Evolutionary conservation across 2,797 vertebrate genomes (phyloP).

Genomic region (Furcifer pardalis): DNA sequence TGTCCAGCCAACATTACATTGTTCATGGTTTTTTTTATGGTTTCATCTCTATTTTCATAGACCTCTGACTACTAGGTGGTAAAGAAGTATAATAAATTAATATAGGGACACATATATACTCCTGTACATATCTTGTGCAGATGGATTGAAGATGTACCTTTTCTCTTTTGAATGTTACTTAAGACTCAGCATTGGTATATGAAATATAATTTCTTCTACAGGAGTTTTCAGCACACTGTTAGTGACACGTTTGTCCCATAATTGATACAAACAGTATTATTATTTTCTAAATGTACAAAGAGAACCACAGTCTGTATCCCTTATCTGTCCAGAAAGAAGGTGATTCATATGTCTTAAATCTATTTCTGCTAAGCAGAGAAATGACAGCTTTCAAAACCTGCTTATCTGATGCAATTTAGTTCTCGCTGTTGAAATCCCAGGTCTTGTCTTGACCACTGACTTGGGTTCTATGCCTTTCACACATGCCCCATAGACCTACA

Average conservation of each 20-base stretch:
- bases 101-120: neutral
- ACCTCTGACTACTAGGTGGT: neutral
- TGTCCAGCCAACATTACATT: too few species aligned
- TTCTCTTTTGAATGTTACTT: neutral
- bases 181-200: neutral
- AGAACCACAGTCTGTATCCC: neutral
- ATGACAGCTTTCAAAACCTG: neutral
- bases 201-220: constrained; percentile 18
- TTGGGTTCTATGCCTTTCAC: constrained; percentile 19
- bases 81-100: neutral
- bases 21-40: too few species aligned
- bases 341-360: constrained; percentile 5
- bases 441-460: constrained; percentile 18
- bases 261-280: constrained; percentile 4
- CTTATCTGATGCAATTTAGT: constrained; percentile 5
- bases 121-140: neutral
- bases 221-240: neutral
- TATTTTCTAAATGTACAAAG: neutral
- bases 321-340: constrained; percentile 10
- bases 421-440: constrained; percentile 10
- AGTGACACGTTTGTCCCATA: constrained; percentile 10
- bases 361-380: constrained; percentile 13
- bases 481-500: constrained; percentile 18
- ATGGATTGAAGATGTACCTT: neutral
- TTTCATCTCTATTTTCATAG: neutral